phyloP scores from a whole-genome alignment of 2,113 vertebrate species.

The Anolis sagrei region DNA sequence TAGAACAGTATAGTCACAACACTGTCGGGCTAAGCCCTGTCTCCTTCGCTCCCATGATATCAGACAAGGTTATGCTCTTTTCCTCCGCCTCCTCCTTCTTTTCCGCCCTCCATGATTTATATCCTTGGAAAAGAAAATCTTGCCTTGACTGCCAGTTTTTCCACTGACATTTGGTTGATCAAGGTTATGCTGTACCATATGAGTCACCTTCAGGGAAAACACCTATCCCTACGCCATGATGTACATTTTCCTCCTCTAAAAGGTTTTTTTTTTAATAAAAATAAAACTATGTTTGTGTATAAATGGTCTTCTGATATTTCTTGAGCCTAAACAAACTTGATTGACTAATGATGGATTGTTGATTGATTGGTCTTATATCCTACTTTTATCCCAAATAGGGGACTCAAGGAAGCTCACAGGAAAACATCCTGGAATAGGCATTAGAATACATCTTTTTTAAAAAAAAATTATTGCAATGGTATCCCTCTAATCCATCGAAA shows the following conservation, averaged over 20 bases:
- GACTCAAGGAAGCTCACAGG: too few relatives aligned
- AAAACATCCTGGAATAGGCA: too few relatives aligned
- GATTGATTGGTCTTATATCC: too few relatives aligned
- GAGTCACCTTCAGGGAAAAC: constrained; percentile 29
- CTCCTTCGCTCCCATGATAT: constrained; percentile 15
- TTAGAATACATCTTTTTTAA: too few relatives aligned
- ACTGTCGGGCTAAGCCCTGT: not conserved
- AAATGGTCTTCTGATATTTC: too few relatives aligned
- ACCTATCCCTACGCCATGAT: constrained; percentile 12
- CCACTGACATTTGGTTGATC: constrained; percentile 33
- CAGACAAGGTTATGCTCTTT: not conserved
- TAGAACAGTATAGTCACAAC: constrained; percentile 21
- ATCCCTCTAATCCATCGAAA: too few relatives aligned
- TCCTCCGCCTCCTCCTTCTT: not conserved
- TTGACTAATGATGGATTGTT: too few relatives aligned
- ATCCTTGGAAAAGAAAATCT: not conserved
- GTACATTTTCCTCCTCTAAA: not conserved
- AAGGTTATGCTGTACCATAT: not conserved
- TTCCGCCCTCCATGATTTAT: not conserved
- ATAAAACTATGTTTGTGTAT: too few relatives aligned
- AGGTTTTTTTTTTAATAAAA: too few relatives aligned
- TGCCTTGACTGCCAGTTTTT: constrained; percentile 18
- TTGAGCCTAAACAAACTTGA: too few relatives aligned
- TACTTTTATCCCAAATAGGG: too few relatives aligned
- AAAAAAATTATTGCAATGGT: too few relatives aligned